A percentile compares a stretch with the other conserved stretches of the same genome.
These are phyloP conservation scores for Camarhynchus parvulus DNA, from an alignment of 2,113 vertebrate genomes.

Conservation along the genomic window DNA sequence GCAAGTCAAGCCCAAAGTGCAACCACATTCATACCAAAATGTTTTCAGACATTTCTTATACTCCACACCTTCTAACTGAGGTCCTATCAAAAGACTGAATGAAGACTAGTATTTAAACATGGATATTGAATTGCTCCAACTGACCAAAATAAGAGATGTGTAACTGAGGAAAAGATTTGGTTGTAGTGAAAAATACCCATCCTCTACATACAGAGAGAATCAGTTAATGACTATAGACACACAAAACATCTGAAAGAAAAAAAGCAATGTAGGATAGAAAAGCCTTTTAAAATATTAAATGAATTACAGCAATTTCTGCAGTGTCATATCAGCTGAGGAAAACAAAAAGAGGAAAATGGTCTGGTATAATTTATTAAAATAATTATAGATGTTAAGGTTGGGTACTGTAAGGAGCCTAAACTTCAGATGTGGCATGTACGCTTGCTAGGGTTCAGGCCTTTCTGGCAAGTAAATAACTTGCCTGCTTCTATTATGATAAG, in stretches of 20 bases:
- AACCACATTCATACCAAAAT: neutral
- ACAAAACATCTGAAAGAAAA: neutral
- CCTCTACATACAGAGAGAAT: neutral
- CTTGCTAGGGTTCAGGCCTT: neutral
- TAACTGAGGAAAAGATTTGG: neutral
- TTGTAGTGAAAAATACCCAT: neutral
- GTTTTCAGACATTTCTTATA: neutral
- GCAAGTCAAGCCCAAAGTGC: neutral
- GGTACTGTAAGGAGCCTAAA: neutral
- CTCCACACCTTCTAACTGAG: neutral
- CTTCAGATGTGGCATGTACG: neutral
- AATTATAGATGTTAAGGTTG: neutral
- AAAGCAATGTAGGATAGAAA: neutral
- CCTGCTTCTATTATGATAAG: neutral
- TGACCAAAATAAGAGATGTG: neutral
- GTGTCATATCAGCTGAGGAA: neutral
- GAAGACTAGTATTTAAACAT: neutral
- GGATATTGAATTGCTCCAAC: neutral
- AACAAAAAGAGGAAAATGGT: neutral
- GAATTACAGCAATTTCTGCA: neutral
- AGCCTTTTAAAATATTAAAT: neutral
- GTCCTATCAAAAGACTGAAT: neutral
- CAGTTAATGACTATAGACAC: neutral
- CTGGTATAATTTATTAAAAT: neutral
- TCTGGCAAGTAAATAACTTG: neutral